Conservation (phyloP, 2,888 invertebrate genomes). For the Drosophila engyochracea region DNA sequence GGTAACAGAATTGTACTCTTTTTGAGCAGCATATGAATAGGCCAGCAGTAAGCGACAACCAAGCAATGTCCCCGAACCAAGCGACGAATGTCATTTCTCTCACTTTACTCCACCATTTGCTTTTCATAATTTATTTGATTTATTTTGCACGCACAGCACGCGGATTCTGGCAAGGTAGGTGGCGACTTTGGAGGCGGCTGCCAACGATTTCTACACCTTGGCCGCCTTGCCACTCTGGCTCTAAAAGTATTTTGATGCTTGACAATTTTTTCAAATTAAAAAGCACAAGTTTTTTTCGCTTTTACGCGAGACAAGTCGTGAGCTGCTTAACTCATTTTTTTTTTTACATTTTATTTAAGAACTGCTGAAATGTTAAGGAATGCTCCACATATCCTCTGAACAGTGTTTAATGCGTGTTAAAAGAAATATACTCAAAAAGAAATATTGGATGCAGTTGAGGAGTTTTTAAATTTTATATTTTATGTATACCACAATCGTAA, state of each 20-base stretch:
- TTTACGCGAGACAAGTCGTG: conserved; percentile 24
- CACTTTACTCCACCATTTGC: conserved; percentile 56
- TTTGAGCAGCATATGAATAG: conserved; percentile 65
- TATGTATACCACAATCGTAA: background rate
- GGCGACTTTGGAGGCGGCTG: conserved; percentile 1
- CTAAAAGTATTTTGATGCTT: conserved; percentile 81
- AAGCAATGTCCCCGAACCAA: conserved; percentile 15
- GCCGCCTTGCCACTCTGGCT: conserved; percentile 17
- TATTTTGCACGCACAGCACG: conserved; percentile 76
- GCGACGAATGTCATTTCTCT: conserved; percentile 62
- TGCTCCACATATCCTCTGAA: conserved; percentile 36
- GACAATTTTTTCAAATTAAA: conserved; percentile 80
- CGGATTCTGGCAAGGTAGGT: conserved; percentile 38
- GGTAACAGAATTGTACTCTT: conserved; percentile 57
- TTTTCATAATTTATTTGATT: conserved; percentile 78
- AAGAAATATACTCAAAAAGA: background rate
- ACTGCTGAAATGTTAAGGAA: conserved; percentile 1
- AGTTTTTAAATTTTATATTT: background rate
- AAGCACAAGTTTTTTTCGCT: conserved; percentile 18
- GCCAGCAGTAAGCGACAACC: conserved; percentile 43
- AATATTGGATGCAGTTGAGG: background rate
- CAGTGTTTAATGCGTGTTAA: conserved; percentile 20
- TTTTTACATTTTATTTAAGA: background rate
- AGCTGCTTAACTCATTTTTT: conserved; percentile 52
- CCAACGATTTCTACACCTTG: conserved; percentile 35